Evolutionary conservation across 2,797 vertebrate genomes (phyloP).

Genomic region (Carduelis carduelis): DNA sequence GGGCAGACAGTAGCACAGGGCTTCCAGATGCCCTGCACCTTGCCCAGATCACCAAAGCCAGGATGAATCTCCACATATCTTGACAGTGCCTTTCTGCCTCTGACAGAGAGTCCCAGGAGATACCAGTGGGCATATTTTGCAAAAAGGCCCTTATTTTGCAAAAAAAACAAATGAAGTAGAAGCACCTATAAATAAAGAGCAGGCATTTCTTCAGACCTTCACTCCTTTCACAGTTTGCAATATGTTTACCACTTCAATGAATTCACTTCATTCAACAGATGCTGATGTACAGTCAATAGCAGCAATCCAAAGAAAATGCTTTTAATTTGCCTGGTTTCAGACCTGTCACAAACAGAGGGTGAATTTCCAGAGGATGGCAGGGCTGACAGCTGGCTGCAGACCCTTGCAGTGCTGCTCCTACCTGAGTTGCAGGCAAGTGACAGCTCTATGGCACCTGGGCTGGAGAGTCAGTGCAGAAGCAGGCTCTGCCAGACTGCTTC

Average conservation of each 20-base stretch:
- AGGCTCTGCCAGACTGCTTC: neutral
- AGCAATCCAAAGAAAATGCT: neutral
- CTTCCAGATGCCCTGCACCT: neutral
- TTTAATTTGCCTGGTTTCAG: neutral
- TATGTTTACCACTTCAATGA: neutral
- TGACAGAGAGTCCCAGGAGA: neutral
- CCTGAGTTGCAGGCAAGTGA: neutral
- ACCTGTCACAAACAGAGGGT: neutral
- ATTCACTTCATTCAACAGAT: neutral
- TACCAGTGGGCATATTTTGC: neutral
- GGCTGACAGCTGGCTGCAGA: neutral
- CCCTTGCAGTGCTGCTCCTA: neutral
- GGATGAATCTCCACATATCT: neutral
- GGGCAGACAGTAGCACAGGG: neutral
- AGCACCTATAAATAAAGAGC: neutral
- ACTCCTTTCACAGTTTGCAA: neutral
- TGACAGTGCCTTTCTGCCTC: neutral
- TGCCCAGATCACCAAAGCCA: neutral
- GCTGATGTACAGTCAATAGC: neutral
- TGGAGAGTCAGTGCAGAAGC: neutral
- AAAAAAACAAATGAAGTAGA: neutral
- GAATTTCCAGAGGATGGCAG: neutral
- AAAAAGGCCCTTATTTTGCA: fast-evolving
- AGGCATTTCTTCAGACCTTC: neutral
- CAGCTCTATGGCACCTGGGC: neutral